Evolutionary conservation across 2,888 invertebrate genomes (phyloP), one percentile per base, ranked within the genome.

Genomic region (Lochmaea capreae): DNA sequence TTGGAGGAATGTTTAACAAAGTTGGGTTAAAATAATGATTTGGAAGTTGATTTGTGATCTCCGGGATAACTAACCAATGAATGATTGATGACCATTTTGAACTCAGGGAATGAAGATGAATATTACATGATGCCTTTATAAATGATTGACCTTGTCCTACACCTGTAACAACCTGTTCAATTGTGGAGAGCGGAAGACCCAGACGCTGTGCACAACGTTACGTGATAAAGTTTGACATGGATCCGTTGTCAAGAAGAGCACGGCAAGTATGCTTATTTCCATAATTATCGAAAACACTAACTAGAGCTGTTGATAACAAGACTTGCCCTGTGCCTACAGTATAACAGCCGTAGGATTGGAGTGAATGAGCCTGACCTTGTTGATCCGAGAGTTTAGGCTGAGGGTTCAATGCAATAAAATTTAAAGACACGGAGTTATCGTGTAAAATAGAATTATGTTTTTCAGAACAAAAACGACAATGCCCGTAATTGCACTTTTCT

Each of bases 291-390:
- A 63, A 10, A 14, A 67, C 43, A 14, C 67, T 43, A 3, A 72
- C 57, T 33, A 57, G 16, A 18, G 72, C 67, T 14, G 67, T 72
- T 33, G 67, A 72, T 18, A 72, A 43, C 14, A 67, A 57, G 5
- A 67, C 72, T 14, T 72, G 54, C 12, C 63, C 63, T 62, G 52
- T 16, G 52, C 52, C n/a, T 52, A 52, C n/a, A 52, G 16, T 16
- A 52, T 52, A 16, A 16, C 52, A 52, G n/a, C 52, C 4, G 52
- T 52, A 52, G 16, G 52, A 52, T 52, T 52, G 52, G 16, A 16
- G 52, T 1, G 16, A 52, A 52, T 52, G 52, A n/a, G 52, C 52
- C 52, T 52, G 52, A 16, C 52, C 52, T 52, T 52, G 52, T 52
- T 52, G 52, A 52, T 52, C 16, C n/a, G 16, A 52, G 6, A 52